Evolutionary conservation across 2,888 invertebrate genomes (phyloP), one percentile per base, ranked within the genome.

Genomic region (Theretra japonica): DNA sequence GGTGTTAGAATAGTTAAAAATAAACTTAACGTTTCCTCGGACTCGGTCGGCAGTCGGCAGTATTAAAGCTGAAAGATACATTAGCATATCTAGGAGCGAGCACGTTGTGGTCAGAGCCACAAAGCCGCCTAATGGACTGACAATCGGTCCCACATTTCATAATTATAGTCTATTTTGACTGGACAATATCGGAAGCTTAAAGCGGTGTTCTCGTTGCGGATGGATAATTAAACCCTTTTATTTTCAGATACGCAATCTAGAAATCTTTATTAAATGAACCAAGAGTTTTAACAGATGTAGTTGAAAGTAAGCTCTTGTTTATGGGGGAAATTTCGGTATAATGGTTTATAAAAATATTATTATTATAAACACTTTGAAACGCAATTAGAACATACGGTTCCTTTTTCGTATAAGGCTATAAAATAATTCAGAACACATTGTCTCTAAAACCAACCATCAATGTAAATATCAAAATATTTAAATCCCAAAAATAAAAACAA

Each of bases 151-250:
- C 86, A 90, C 89, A 93, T 91, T 90, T 93, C 93, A 93, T 93
- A 93, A 93, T 93, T 91, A 94, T 93, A 90, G 90, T 84, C 92
- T 92, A 92, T 92, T 92, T 92, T 91, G 90, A 91, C 89, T 85
- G 91, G 87, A 88, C 89, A 88, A 88, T 90, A 92, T 92, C 89
- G 88, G 88, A 85, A 87, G 90, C 89, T 87, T 83, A 83, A 80
- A 77, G 83, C 75, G 73, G 70, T 73, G 76, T 77, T 84, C 87
- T 72, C 77, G 77, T 75, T 88, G 83, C 75, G 80, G 76, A 75
- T 73, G 70, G 58, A 72, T 77, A 75, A 81, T 90, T 92, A 78
- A 86, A 85, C 77, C 84, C 28, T n/a, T 17, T 23, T 25, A 58
- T 58, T 58, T 57, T 57, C 11, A 41, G 15, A 41, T 41, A 53